A percentile compares a stretch with the other conserved stretches of the same genome.
Conservation (phyloP, 2,888 invertebrate species). For the Sicus ferrugineus region DNA sequence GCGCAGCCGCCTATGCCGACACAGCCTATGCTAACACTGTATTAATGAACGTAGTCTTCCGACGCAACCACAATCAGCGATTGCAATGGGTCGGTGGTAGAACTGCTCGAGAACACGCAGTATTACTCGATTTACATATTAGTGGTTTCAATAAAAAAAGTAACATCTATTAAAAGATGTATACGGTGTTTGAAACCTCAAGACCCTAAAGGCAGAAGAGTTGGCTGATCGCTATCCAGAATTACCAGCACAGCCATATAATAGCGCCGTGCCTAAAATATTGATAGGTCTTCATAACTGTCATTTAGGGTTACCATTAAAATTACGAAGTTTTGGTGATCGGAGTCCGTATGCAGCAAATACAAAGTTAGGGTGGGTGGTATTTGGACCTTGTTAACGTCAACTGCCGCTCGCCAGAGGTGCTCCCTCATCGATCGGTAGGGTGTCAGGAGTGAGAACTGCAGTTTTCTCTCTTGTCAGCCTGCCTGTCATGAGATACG, state of each 20-base stretch:
- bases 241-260: constrained; percentile 21
- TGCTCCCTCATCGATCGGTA: too few species aligned
- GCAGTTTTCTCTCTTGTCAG: too few species aligned
- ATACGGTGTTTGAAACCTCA: too few species aligned
- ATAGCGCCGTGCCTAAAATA: constrained; percentile 24
- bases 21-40: too few species aligned
- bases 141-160: background rate
- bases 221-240: constrained; percentile 2
- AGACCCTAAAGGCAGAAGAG: constrained; percentile 8
- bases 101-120: background rate
- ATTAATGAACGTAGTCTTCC: too few species aligned
- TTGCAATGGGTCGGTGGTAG: constrained; percentile 36
- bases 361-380: constrained; percentile 33
- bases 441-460: too few species aligned
- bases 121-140: background rate
- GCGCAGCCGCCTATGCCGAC: too few species aligned
- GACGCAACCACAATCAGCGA: too few species aligned
- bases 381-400: too few species aligned
- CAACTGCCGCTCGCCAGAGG: too few species aligned
- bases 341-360: constrained; percentile 21
- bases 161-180: constrained; percentile 10
- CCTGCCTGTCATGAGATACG: too few species aligned
- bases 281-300: constrained; percentile 32
- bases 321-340: background rate
- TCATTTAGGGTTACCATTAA: constrained; percentile 26